Base-by-base conservation (phyloP, 2,797 vertebrate species). In the Momotus momota region DNA sequence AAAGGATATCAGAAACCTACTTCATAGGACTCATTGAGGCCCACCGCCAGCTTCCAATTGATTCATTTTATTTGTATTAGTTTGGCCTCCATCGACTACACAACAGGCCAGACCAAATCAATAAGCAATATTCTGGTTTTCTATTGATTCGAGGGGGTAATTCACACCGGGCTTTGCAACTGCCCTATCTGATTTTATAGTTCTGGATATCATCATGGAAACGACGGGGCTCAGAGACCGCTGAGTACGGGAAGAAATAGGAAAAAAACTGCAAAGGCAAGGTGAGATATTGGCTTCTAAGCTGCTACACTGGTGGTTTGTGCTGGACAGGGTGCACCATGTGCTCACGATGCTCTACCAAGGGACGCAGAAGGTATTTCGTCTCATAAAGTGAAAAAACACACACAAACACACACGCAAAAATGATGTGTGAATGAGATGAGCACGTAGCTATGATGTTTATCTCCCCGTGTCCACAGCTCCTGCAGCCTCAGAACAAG, bases 1-100 rank as follows among this genome's bases (percentile, higher is more conserved):
- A 98, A 98, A 98, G 97, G 97, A 98, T 98, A 98, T 98, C 97
- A 98, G 97, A 98, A 98, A 96, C 95, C 96, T 75, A 97, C 98
- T 98, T 98, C 99, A 99, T 97, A 98, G 99, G 99, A 99, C 98
- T 99, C 98, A 98, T 96, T 93, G 96, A 98, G 98, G 98, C 97
- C 98, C 98, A 97, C 97, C 98, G 98, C 98, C 98, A 97, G 98
- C 97, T 95, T 98, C 96, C 96, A 97, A 98, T 97, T 98, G 98
- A 98, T 98, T 98, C 97, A 97, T 98, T 98, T 98, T 98, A 97
- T 98, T 98, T 99, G 98, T 98, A 97, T 97, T 97, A 81, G 75
- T 92, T 95, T 95, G 90, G 69, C 95, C 89, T 96, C 94, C 93
- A 97, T 80, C 82, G 96, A 97, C 90, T 95, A 82, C 86, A 88